Base-by-base conservation (phyloP, 2,888 invertebrate genomes). In the Lymantria monacha region DNA sequence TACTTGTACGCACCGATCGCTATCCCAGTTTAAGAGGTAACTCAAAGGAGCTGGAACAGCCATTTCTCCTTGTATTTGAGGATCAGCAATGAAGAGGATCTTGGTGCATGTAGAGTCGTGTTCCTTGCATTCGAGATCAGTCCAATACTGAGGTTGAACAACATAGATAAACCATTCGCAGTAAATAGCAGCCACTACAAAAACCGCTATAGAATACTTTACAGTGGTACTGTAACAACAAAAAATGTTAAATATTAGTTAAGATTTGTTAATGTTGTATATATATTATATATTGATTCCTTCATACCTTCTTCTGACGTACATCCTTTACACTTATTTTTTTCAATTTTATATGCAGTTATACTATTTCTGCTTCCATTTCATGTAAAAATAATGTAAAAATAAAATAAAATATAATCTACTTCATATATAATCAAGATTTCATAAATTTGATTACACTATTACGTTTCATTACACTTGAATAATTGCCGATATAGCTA, bases 51-150 rank as follows among this genome's bases (percentile, higher is more conserved):
- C 91, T 3, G 93, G 85, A 49, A 97, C 97, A 70, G 95, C 94
- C 38, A 92, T 84, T 63, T 96, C 94, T 0, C 98, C 99, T 63
- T 98, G 93, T 55, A 99, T 93, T 85, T 99, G 99, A 13, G 98
- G 98, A 85, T 99, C 99, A 7, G 98, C 97, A 47, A 97, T 95
- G 46, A 96, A 92, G 45, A 96, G 79, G 50, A 96, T 87, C 68
- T 92, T 93, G 7, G 94, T 93, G 63, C 95, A 95, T 50, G 92
- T 89, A 0, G 61, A 47, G 36, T 81, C 81, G n/a, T 73, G 53
- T 7, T 63, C 51, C 64, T 70, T 79, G 86, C 94, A 94, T 51
- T 84, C 76, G 31, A 92, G 70, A 12, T 82, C 76, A 46, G 87
- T 82, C 83, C 93, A 87, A 56, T 87, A 78, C 22, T 73, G 48